Evolutionary conservation across 1,140 invertebrate species (phyloP), one percentile per base, ranked within the genome.

Genomic region (Neotoxoptera formosana): DNA sequence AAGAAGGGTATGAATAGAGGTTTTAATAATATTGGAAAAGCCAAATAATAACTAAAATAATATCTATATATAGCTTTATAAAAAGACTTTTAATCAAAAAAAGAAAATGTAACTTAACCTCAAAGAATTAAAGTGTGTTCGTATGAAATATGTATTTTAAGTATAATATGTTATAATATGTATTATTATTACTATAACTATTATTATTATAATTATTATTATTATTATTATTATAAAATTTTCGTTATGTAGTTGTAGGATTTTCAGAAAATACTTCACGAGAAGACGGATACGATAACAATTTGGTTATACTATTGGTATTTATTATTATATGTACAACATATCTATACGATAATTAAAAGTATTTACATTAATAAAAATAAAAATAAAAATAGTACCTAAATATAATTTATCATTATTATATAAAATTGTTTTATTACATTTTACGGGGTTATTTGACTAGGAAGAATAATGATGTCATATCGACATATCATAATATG

Each of bases 191-290:
- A 89, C 36, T 36, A 53, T 51, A 36, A 88, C 48, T 90, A 90
- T 56, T 84, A 92, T 90, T 90, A 90, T 90, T 90, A 89, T 89
- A 34, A 88, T 51, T n/a, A 47, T 47, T 86, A 86, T 86, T 88
- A 88, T 51, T 88, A 88, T 88, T 25, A 51, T 47, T 89, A 89
- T 56, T 53, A 93, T 84, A 56, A 93, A 76, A 84, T 84, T 81
- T 92, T 92, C n/a, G 91, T 92, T 93, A 93, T 93, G 91, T 93
- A 93, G 81, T 93, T 93, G 53, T 93, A 93, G 91, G 30, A 83
- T 93, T 86, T 92, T 53, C 30, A 67, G n/a, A 91, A 56, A 89
- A 89, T 56, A 89, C 30, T 23, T 93, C 47, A n/a, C 3, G 23
- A 93, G 81, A 53, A 56, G 14, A 45, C 45, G 60, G 60, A 51